These are phyloP conservation scores for Gonatopus flavifemur DNA, from an alignment of 1,140 invertebrate genomes.

Conservation along the genomic window DNA sequence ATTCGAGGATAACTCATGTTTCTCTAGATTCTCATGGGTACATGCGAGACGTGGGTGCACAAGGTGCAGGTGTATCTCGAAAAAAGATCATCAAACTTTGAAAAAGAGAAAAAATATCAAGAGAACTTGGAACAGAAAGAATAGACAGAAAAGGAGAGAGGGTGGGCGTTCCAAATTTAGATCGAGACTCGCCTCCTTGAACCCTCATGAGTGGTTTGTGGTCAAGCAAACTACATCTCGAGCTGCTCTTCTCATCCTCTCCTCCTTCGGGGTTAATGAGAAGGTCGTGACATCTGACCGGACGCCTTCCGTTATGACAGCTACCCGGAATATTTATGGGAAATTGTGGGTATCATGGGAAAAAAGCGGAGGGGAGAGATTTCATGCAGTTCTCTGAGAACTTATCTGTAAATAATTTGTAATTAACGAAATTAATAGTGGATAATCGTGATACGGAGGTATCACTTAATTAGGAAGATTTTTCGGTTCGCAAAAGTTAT, in stretches of 20 bases:
- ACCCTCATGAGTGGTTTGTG: slow-evolving; percentile 40
- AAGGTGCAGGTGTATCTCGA: slow-evolving; percentile 43
- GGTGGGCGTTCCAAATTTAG: slow-evolving; percentile 50
- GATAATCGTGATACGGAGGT: too few species aligned
- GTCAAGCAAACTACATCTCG: slow-evolving; percentile 35
- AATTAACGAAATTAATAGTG: too few species aligned
- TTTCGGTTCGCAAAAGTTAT: too few species aligned
- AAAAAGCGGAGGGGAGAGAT: slow-evolving; percentile 23
- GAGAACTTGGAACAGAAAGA: too few species aligned
- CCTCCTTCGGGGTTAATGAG: slow-evolving; percentile 37
- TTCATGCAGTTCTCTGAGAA: too few species aligned
- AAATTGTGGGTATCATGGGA: slow-evolving; percentile 44
- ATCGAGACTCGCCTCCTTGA: slow-evolving; percentile 24
- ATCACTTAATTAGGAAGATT: too few species aligned
- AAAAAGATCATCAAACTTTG: slow-evolving; percentile 19
- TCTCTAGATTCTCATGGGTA: slow-evolving; percentile 22
- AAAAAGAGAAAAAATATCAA: too few species aligned
- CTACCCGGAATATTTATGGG: slow-evolving; percentile 42
- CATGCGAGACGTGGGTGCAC: slow-evolving; percentile 27
- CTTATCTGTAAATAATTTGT: too few species aligned
- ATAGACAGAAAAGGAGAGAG: slow-evolving; percentile 26
- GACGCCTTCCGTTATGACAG: slow-evolving; percentile 47
- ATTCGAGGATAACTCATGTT: slow-evolving; percentile 36
- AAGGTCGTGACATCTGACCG: slow-evolving; percentile 47
- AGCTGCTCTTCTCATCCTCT: slow-evolving; percentile 16